Conservation (phyloP, 2,797 vertebrate genomes). For the Phoebastria nigripes region DNA sequence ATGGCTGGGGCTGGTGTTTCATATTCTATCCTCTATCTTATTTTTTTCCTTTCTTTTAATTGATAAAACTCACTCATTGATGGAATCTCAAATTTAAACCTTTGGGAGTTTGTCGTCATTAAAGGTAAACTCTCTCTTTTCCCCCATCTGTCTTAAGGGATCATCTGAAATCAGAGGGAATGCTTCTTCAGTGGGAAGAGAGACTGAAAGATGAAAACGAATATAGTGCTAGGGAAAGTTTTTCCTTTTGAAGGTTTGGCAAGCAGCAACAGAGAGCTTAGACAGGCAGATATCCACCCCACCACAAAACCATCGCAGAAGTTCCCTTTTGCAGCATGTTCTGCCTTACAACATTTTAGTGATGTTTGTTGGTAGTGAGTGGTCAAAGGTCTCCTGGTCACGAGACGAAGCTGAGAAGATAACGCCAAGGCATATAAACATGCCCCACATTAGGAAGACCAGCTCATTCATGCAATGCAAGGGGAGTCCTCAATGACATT, state of each 20-base stretch:
- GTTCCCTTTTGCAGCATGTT: not conserved
- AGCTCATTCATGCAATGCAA: not conserved
- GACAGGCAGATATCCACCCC: not conserved
- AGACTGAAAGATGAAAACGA: not conserved
- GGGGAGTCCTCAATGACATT: not conserved
- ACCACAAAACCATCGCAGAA: not conserved
- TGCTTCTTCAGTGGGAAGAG: not conserved
- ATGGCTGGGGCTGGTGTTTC: not conserved
- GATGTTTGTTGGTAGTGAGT: not conserved
- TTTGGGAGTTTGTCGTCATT: not conserved
- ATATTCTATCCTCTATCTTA: rapidly evolving
- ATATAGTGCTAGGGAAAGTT: not conserved
- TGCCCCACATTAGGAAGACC: not conserved
- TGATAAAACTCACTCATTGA: not conserved
- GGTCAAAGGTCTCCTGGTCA: not conserved
- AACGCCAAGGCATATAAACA: not conserved
- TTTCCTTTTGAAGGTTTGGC: not conserved
- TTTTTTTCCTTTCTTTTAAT: not conserved
- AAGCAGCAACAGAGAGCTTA: not conserved
- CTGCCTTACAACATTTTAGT: not conserved
- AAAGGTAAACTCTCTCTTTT: not conserved
- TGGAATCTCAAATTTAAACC: not conserved
- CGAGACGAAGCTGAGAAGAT: not conserved
- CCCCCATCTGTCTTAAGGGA: not conserved
- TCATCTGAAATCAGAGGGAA: not conserved